A percentile compares a stretch with the other conserved stretches of the same genome.
These are phyloP conservation scores for Turritopsis dohrnii DNA, from an alignment of 30 jellyfish, hydroid and myxozoan genomes.

Conservation along the genomic window DNA sequence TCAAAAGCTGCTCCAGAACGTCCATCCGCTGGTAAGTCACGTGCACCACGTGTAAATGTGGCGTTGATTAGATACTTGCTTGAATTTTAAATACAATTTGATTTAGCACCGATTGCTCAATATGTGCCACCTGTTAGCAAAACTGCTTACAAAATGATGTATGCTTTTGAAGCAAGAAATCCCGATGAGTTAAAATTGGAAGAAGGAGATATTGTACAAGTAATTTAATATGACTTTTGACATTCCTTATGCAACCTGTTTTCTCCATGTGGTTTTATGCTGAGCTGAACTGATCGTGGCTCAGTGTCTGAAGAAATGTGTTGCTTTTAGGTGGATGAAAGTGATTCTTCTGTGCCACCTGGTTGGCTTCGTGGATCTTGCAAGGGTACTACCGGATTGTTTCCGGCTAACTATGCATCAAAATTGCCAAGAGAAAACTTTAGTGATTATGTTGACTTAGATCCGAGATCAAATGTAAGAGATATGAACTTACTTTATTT, in stretches of 20 bases:
- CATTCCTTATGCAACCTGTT: neutral
- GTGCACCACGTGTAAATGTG: neutral
- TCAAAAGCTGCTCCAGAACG: neutral
- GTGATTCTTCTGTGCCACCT: conserved; percentile 64
- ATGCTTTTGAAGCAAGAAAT: conserved; percentile 87
- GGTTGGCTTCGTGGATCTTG: conserved; percentile 89
- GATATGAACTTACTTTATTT: neutral
- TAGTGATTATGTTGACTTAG: conserved; percentile 88
- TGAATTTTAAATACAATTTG: neutral
- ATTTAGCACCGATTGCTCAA: neutral
- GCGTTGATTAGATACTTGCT: neutral
- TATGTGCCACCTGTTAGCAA: conserved; percentile 28
- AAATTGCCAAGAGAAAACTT: conserved; percentile 55
- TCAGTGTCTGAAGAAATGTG: neutral
- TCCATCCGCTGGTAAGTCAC: neutral
- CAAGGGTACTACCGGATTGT: conserved; percentile 69
- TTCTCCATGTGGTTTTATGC: neutral
- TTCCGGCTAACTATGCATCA: conserved; percentile 84
- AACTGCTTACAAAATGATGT: conserved; percentile 52
- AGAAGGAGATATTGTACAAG: conserved; percentile 74
- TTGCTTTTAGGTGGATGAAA: conserved; percentile 72
- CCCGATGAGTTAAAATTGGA: conserved; percentile 61
- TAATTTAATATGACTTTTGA: neutral
- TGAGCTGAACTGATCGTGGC: neutral
- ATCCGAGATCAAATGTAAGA: conserved; percentile 59